A percentile compares a stretch with the other conserved stretches of the same genome.
These are phyloP conservation scores for Ricordea florida DNA, from an alignment of 92 coral and sea anemone genomes.

Conservation along the genomic window DNA sequence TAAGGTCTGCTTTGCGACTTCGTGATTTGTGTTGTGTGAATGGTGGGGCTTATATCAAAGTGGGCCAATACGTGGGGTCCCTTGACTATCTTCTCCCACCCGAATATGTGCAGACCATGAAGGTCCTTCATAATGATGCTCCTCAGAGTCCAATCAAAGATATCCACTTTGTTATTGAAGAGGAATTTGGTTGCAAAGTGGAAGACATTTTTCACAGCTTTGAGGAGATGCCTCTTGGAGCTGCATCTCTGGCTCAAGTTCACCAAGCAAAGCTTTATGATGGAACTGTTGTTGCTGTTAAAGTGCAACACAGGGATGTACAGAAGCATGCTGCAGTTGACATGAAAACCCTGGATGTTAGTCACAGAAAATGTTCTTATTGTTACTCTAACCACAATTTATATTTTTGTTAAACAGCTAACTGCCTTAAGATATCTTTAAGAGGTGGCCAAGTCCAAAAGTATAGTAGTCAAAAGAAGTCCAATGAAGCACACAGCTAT, in stretches of 20 bases:
- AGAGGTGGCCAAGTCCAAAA: no score
- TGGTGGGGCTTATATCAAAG: constrained; percentile 96
- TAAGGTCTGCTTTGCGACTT: constrained; percentile 82
- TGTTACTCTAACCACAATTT: no score
- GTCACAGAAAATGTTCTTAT: no score
- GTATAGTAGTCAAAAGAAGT: no score
- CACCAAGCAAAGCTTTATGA: constrained; percentile 90
- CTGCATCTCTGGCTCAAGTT: constrained; percentile 97
- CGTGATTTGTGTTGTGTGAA: constrained; percentile 84
- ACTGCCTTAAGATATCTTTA: no score
- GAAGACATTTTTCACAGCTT: constrained; percentile 71
- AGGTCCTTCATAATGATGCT: constrained; percentile 90
- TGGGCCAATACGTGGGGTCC: constrained; percentile 94
- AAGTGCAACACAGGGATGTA: constrained; percentile 92
- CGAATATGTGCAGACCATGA: constrained; percentile 93
- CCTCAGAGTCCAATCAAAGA: constrained; percentile 81
- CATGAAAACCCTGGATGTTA: constrained; percentile 91
- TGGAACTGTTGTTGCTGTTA: constrained; percentile 91
- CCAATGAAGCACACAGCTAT: no score
- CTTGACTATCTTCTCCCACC: constrained; percentile 87
- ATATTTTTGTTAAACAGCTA: no score
- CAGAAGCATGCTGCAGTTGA: constrained; percentile 95
- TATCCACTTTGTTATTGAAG: constrained; percentile 71
- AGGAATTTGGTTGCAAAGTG: constrained; percentile 77
- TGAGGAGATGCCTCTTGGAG: constrained; percentile 83